phyloP scores from a whole-genome alignment of 2,888 invertebrate species.

The Sialis lutaria region DNA sequence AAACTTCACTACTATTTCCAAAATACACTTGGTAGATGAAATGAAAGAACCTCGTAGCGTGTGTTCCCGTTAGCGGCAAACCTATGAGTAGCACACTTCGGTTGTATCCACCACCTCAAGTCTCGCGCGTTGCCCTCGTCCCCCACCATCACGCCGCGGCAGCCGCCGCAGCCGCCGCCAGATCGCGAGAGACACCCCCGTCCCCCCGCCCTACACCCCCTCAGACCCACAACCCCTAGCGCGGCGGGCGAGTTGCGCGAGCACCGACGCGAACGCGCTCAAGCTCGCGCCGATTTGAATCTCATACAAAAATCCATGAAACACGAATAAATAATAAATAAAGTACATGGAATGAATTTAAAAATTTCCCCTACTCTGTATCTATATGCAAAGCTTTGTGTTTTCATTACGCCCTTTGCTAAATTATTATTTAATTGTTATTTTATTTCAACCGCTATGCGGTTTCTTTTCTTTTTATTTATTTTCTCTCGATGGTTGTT shows the following conservation, averaged over 20 bases:
- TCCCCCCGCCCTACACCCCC: slow-evolving; percentile 4
- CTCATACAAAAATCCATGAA: slow-evolving; percentile 28
- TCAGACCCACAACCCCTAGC: neutral
- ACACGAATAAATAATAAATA: slow-evolving; percentile 29
- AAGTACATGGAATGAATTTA: slow-evolving; percentile 7
- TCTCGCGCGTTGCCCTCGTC: slow-evolving; percentile 17
- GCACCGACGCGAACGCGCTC: slow-evolving; percentile 14
- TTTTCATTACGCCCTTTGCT: neutral
- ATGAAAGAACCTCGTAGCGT: slow-evolving; percentile 4
- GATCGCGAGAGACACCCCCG: slow-evolving; percentile 8
- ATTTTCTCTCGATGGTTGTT: neutral
- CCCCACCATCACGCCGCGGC: slow-evolving; percentile 17
- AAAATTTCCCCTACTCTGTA: slow-evolving; percentile 1
- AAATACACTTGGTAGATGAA: neutral
- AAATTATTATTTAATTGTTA: neutral
- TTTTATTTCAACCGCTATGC: neutral
- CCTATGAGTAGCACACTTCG: slow-evolving; percentile 14
- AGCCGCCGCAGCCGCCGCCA: slow-evolving; percentile 14
- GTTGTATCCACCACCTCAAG: slow-evolving; percentile 14
- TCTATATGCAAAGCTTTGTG: neutral
- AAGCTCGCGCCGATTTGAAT: slow-evolving; percentile 31
- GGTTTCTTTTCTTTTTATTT: neutral
- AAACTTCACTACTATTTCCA: neutral
- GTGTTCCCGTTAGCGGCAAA: neutral
- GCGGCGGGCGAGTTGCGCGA: slow-evolving; percentile 19